These are phyloP conservation scores for Ophion costatus DNA, from an alignment of 2,888 invertebrate species.

Conservation along the genomic window DNA sequence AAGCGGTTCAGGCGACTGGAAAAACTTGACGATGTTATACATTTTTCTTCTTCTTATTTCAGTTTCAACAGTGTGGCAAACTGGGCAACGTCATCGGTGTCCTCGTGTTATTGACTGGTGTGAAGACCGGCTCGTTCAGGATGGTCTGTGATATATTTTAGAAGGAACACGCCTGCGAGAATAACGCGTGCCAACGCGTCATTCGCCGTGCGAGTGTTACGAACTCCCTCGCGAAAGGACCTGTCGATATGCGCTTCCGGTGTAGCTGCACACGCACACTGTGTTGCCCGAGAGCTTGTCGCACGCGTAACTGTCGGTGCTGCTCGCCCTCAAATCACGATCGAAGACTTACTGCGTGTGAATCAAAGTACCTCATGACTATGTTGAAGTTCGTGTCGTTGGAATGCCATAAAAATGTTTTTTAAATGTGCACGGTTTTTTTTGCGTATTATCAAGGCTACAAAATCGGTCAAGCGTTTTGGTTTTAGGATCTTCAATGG, in stretches of 20 bases:
- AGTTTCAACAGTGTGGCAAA: not conserved
- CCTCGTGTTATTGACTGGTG: not conserved
- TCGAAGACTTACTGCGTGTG: constrained; percentile 10
- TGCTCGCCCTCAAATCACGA: constrained; percentile 14
- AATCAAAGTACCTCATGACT: not conserved
- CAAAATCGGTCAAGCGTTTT: too few relatives aligned
- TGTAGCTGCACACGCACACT: constrained; percentile 9
- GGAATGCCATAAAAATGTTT: not conserved
- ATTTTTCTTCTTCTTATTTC: not conserved
- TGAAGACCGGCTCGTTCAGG: constrained; percentile 8
- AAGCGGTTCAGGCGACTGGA: not conserved
- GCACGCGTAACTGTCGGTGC: not conserved
- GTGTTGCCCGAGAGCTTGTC: not conserved
- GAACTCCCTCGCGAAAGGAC: constrained; percentile 27
- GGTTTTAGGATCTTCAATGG: too few relatives aligned
- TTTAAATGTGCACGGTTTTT: not conserved
- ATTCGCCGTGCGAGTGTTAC: not conserved
- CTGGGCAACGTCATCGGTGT: not conserved
- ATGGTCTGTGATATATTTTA: constrained; percentile 22
- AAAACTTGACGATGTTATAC: not conserved
- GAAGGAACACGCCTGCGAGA: constrained; percentile 14
- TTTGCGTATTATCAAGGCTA: too few relatives aligned
- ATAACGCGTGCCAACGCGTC: constrained; percentile 30
- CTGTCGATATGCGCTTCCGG: constrained; percentile 58
- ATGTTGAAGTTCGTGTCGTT: not conserved